Conservation (phyloP, 2,888 invertebrate genomes). For the Mesorhabditis sp. region DNA sequence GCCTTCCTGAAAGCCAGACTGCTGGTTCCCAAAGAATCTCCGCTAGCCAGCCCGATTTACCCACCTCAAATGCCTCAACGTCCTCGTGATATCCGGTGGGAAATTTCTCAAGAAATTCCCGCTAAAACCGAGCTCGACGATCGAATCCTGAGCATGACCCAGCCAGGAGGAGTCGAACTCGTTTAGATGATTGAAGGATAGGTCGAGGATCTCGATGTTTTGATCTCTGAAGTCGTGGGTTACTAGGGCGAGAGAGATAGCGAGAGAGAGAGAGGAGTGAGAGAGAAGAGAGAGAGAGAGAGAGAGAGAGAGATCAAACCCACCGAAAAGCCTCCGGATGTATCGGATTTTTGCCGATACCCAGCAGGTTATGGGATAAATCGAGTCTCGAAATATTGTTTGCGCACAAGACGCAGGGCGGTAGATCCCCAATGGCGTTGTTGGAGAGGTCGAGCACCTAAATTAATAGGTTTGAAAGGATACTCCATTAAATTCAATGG, state of each 20-base stretch:
- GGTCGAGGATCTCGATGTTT: slow-evolving; percentile 60
- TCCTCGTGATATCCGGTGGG: background rate
- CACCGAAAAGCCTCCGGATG: slow-evolving; percentile 4
- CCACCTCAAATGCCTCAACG: background rate
- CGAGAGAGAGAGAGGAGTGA: no score
- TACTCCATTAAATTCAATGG: no score
- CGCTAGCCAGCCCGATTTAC: background rate
- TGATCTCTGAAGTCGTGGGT: background rate
- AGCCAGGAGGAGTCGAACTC: slow-evolving; percentile 60
- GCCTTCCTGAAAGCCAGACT: no score
- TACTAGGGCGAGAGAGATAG: no score
- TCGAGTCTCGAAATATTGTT: slow-evolving; percentile 45
- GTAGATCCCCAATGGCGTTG: slow-evolving; percentile 38
- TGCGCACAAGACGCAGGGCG: slow-evolving; percentile 49
- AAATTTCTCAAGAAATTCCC: slow-evolving; percentile 32
- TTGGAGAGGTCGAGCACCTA: slow-evolving; percentile 60
- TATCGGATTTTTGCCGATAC: slow-evolving; percentile 22
- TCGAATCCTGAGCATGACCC: slow-evolving; percentile 37
- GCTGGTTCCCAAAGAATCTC: no score
- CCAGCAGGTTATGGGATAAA: slow-evolving; percentile 48
- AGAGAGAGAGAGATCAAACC: background rate
- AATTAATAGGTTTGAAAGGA: background rate
- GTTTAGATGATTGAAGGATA: slow-evolving; percentile 65
- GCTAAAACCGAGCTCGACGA: slow-evolving; percentile 41
- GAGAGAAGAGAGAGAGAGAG: no score